phyloP scores from a whole-genome alignment of 2,888 invertebrate genomes.

The Lasioglossum zephyrum region DNA sequence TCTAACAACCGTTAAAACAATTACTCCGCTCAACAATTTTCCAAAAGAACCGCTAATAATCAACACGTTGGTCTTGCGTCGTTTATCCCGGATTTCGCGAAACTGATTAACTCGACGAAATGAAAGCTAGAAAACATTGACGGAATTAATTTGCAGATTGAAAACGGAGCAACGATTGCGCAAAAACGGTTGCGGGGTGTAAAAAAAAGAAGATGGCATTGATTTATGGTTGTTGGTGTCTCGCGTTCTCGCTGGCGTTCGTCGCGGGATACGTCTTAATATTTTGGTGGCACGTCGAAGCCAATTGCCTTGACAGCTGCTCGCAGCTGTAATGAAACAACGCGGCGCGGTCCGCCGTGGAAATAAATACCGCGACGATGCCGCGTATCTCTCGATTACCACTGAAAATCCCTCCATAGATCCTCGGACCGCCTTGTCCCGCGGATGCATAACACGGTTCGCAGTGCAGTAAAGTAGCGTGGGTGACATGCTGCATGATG shows the following conservation, averaged over 20 bases:
- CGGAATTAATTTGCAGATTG: background rate
- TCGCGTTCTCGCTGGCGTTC: background rate
- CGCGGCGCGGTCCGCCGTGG: slow-evolving; percentile 52
- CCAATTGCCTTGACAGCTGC: slow-evolving; percentile 72
- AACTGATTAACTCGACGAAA: background rate
- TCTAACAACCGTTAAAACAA: background rate
- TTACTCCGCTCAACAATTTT: background rate
- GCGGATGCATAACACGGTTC: slow-evolving; percentile 83
- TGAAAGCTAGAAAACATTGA: background rate
- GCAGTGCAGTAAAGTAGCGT: slow-evolving; percentile 83
- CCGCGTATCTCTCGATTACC: slow-evolving; percentile 80
- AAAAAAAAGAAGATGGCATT: slow-evolving; percentile 51
- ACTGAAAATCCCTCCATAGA: slow-evolving; percentile 80
- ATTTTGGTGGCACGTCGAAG: slow-evolving; percentile 69
- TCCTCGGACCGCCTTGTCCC: slow-evolving; percentile 78
- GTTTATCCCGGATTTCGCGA: background rate
- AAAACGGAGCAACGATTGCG: background rate
- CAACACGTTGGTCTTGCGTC: background rate
- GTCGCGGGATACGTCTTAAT: slow-evolving; percentile 58
- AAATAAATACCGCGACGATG: slow-evolving; percentile 74
- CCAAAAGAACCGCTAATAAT: background rate
- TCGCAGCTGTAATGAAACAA: slow-evolving; percentile 64
- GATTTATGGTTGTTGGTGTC: slow-evolving; percentile 53
- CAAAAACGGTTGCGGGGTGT: background rate
- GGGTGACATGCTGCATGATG: slow-evolving; percentile 83